Evolutionary conservation across 2,797 vertebrate species (phyloP), one percentile per base, ranked within the genome.

Genomic region (Acestrorhynchus altus): DNA sequence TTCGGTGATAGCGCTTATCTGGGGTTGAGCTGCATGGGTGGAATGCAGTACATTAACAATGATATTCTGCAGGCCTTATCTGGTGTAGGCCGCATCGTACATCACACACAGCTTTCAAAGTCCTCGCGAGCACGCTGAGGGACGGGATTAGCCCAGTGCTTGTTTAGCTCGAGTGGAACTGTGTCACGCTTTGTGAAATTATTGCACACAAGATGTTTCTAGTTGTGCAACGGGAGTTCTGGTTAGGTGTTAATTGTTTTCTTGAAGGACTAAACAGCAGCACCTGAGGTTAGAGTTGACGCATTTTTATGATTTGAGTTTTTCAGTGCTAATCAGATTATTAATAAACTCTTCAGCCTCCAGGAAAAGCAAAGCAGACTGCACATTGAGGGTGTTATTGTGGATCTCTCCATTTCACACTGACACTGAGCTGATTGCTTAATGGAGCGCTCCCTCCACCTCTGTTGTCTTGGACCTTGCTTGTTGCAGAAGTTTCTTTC

Each of bases 1-100:
- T 61, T 56, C 15, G 5, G 24, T 13, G 79, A 83, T 82, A 84
- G 54, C 69, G 4, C 70, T 82, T 86, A 86, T 84, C 84, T 74
- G 74, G 26, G 61, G 26, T 64, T 59, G 72, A 74, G 84, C 81
- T 44, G 74, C 60, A 65, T 40, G 72, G 79, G 20, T 72, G 60
- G 81, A 80, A 80, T 78, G 72, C 46, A 4, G 74, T 46, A 60
- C 60, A 46, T 31, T 78, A 83, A 82, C 80, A 76, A 52, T 63
- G 80, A 78, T 84, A 64, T 81, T 77, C 69, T 28, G 31, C 80
- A 28, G 78, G 57, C 42, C 61, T 79, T 81, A 77, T 84, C 84
- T 65, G 12, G 72, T 69, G 63, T 31, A n/a, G 74, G 74, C 65
- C 40, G 31, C 44, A 59, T 68, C 26, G 54, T 68, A 52, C 65